A percentile compares a stretch with the other conserved stretches of the same genome.
These are phyloP conservation scores for Drosophila willistoni DNA, from an alignment of 1,140 invertebrate genomes.

Conservation along the genomic window DNA sequence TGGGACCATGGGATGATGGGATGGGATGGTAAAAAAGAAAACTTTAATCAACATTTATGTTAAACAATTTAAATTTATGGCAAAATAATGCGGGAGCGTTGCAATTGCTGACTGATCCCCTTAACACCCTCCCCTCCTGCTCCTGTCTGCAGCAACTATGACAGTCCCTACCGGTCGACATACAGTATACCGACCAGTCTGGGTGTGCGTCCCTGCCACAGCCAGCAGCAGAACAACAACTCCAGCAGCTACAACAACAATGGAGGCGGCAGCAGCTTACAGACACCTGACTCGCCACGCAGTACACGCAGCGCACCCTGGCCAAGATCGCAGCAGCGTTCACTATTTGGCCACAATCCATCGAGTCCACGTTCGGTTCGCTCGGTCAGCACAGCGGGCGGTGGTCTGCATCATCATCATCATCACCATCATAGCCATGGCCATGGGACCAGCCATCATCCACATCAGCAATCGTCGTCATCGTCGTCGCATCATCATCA, in stretches of 20 bases:
- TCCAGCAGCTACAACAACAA: slow-evolving; percentile 79
- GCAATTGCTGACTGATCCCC: slow-evolving; percentile 62
- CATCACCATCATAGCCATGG: slow-evolving; percentile 73
- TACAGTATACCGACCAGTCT: slow-evolving; percentile 83
- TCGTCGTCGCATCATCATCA: slow-evolving; percentile 31
- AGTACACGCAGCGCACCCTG: slow-evolving; percentile 94
- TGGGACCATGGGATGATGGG: slow-evolving; percentile 44
- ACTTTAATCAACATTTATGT: slow-evolving; percentile 82
- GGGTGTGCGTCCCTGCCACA: slow-evolving; percentile 74
- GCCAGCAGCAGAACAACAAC: slow-evolving; percentile 69
- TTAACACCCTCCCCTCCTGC: slow-evolving; percentile 8
- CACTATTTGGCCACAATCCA: slow-evolving; percentile 87
- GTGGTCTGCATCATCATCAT: slow-evolving; percentile 72
- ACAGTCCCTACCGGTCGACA: slow-evolving; percentile 84
- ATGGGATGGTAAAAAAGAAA: not conserved
- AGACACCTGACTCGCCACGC: slow-evolving; percentile 87
- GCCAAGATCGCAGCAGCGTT: slow-evolving; percentile 87
- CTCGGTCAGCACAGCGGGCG: slow-evolving; percentile 84
- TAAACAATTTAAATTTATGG: slow-evolving; percentile 83
- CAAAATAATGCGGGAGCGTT: slow-evolving; percentile 77
- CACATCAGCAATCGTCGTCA: slow-evolving; percentile 46
- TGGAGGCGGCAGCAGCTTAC: slow-evolving; percentile 68
- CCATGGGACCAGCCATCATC: slow-evolving; percentile 73
- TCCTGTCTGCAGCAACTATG: slow-evolving; percentile 74
- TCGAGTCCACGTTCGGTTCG: slow-evolving; percentile 87